Evolutionary conservation across 2,888 invertebrate genomes (phyloP).

Genomic region (Laspeyria flexula): DNA sequence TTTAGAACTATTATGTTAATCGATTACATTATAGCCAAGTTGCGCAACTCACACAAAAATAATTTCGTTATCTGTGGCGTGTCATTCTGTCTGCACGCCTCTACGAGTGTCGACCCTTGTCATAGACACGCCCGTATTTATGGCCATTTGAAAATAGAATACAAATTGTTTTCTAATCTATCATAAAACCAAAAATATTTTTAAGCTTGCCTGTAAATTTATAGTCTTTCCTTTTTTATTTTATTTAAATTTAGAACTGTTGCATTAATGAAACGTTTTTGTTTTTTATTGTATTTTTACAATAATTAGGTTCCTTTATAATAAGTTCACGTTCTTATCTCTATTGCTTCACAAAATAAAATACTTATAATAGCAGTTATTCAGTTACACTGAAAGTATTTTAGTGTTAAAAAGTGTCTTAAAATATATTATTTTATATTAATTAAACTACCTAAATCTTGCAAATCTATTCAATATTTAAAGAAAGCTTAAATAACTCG

Average conservation of each 20-base stretch:
- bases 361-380: too few species aligned
- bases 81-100: constrained; percentile 44
- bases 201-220: background rate
- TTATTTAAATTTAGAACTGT: background rate
- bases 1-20: background rate
- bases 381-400: too few species aligned
- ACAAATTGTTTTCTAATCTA: constrained; percentile 39
- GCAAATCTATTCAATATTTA: too few species aligned
- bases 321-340: too few species aligned
- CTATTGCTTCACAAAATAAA: too few species aligned
- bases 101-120: constrained; percentile 50
- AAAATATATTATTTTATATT: too few species aligned
- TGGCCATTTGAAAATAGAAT: constrained; percentile 46
- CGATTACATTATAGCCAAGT: constrained; percentile 7
- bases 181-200: background rate
- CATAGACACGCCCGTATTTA: constrained; percentile 48
- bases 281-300: too few species aligned
- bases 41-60: constrained; percentile 31
- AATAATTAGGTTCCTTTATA: too few species aligned
- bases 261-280: background rate
- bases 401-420: too few species aligned
- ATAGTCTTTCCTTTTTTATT: background rate
- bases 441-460: too few species aligned
- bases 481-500: too few species aligned
- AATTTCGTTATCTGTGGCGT: constrained; percentile 37